Base-by-base conservation (phyloP, 2,113 vertebrate genomes). In the Halcyon senegalensis region DNA sequence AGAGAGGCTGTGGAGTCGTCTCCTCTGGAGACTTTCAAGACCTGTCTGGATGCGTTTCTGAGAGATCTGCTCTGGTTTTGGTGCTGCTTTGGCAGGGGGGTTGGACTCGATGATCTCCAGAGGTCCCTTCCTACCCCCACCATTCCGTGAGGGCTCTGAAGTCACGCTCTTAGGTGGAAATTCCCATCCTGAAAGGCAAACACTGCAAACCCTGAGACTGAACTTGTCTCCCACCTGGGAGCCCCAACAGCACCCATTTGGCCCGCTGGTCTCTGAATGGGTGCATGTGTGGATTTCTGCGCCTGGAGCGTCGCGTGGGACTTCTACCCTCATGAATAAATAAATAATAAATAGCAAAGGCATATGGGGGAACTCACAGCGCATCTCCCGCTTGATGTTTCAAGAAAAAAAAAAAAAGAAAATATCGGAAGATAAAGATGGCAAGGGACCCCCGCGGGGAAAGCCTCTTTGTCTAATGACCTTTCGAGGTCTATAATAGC, bases 391-490 rank as follows among this genome's bases (percentile, higher is more conserved):
- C 78, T 63, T 72, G 89, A 77, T 53, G 87, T 51, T 55, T 51
- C 41, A 58, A 75, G 81, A 53, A 25, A 64, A 86, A 93, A 97
- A 97, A 43, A 64, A 84, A 92, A 97, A 97, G 96, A 96, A 98
- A 98, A 97, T 97, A 98, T 98, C 96, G 97, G 93, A 95, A 91
- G 96, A 97, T 96, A 96, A 97, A 97, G 93, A 96, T 14, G 50
- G 84, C 75, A 91, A 92, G 75, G 73, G 78, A 94, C 84, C 86
- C 97, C 94, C 96, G 93, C 30, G 91, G 96, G 95, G 94, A 98
- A 97, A 96, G 90, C 96, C 94, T 95, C 94, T 97, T 97, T 97
- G 97, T 98, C 94, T 98, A 97, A 98, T 97, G 98, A 97, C 98
- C 97, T 98, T 98, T 96, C 94, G 94, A 76, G 39, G 90, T 94